Base-by-base conservation (phyloP, 2,888 invertebrate genomes). In the Temnothorax rugatulus region DNA sequence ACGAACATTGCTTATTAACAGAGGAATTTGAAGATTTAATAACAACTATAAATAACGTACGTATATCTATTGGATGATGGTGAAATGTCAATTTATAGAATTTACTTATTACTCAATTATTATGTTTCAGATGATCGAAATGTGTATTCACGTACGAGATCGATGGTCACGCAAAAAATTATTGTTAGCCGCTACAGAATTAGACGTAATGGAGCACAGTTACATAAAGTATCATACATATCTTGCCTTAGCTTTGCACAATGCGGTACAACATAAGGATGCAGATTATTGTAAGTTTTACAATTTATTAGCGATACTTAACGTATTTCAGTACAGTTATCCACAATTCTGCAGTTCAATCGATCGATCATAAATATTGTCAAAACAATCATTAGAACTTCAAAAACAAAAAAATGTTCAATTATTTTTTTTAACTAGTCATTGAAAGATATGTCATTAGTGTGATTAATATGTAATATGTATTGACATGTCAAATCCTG, bases 181-280 rank as follows among this genome's bases (percentile, higher is more conserved):
- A 59, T 86, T 90, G 8, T 88, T 93, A 52, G 88, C 91, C 4
- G 90, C 90, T 1, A 76, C 89, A 18, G 93, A 93, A 57, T 88
- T 95, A 59, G 93, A 93, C 64, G 77, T 90, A 0, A 89, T 95
- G 84, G 95, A 95, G 77, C 91, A 89, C 57, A 93, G 92, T 87
- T 95, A 94, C 76, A 93, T 93, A 4, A 95, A 94, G 68, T 93
- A 94, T 86, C 95, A 95, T 81, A 95, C 94, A 3, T 93, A 92
- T 59, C 90, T 95, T 64, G 94, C 94, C 18, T 88, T 94, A 57
- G 94, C 93, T 15, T 89, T 95, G 41, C 94, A 94, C 86, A 94
- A 94, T 74, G 94, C 95, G 9, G 91, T 93, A 4, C 94, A 93
- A 63, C 91, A 94, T 76, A 93, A 94, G 84, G 93, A 95, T 76